These are phyloP conservation scores for Sebastes nivosus DNA, from an alignment of 2,797 vertebrate species.

Conservation along the genomic window DNA sequence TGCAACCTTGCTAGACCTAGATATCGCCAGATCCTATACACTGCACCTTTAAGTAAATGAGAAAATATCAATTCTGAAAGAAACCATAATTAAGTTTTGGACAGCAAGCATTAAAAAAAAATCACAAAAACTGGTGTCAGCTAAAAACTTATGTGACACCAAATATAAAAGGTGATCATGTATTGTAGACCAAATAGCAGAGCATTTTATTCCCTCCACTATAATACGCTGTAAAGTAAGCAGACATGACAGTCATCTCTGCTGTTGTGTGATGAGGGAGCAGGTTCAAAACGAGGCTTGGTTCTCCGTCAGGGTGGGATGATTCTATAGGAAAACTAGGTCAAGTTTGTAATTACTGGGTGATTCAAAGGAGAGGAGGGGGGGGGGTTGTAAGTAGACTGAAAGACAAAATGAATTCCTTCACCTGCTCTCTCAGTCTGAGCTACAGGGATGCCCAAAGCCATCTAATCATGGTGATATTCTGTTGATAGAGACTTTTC, in stretches of 20 bases:
- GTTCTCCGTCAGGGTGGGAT: constrained; percentile 25
- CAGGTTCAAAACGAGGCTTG: constrained; percentile 5
- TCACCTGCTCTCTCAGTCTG: neutral
- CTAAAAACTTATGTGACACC: no score
- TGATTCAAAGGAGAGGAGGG: neutral
- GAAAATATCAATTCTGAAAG: neutral
- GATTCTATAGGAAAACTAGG: constrained; percentile 36
- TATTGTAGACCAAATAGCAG: no score
- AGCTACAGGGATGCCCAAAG: neutral
- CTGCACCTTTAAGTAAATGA: neutral
- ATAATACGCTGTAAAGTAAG: neutral
- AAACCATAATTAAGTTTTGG: neutral
- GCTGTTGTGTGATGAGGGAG: constrained; percentile 13
- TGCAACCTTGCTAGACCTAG: no score
- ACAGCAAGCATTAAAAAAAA: neutral
- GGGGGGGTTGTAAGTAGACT: neutral
- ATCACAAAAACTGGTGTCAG: no score
- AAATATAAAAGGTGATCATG: no score
- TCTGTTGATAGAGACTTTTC: neutral
- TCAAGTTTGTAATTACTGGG: constrained; percentile 32
- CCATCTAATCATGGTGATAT: neutral
- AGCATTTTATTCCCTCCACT: neutral
- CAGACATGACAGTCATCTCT: constrained; percentile 20
- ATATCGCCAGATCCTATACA: no score
- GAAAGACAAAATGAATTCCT: neutral